Evolutionary conservation across 2,888 invertebrate genomes (phyloP), one percentile per base, ranked within the genome.

Genomic region (Nomada ruficornis): DNA sequence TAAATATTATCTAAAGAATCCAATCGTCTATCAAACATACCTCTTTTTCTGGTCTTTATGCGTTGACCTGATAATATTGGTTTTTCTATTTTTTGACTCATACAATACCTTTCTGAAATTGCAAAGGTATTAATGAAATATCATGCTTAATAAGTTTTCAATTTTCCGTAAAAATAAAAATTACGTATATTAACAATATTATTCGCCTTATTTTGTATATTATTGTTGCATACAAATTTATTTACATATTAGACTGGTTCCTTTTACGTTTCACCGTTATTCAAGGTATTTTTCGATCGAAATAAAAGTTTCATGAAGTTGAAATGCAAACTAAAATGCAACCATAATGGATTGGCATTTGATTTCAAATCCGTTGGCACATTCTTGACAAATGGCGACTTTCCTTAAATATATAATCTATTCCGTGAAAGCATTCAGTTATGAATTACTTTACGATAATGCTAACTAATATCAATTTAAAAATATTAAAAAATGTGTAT

Each of bases 1-100:
- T 9, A 52, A 73, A 67, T 57, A 57, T 23, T 20, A 7, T 60
- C 29, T 42, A 54, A 57, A 71, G 64, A 47, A n/a, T 47, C 10
- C 18, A 7, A 23, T 13, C 36, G 26, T 60, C 63, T 13, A 26
- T 11, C 0, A 15, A 82, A 90, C 95, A 95, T 95, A 98, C 98
- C 98, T 98, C 99, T 98, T 98, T 99, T 99, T 97, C 99, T 98
- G 98, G 99, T 98, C 98, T 99, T 99, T 96, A 99, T 98, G 96
- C 99, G 98, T 96, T 98, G 98, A 98, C 99, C 99, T 97, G 98
- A 98, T 97, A 99, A 96, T 97, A 98, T 97, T 97, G 99, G 99
- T 98, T 98, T 98, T 98, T 99, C 98, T 96, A 97, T 98, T 98
- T 99, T 99, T 96, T 98, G 98, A 99, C 98, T 99, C 99, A 99